Base-by-base conservation (phyloP, 2,113 vertebrate genomes). In the Chionodraco myersi region DNA sequence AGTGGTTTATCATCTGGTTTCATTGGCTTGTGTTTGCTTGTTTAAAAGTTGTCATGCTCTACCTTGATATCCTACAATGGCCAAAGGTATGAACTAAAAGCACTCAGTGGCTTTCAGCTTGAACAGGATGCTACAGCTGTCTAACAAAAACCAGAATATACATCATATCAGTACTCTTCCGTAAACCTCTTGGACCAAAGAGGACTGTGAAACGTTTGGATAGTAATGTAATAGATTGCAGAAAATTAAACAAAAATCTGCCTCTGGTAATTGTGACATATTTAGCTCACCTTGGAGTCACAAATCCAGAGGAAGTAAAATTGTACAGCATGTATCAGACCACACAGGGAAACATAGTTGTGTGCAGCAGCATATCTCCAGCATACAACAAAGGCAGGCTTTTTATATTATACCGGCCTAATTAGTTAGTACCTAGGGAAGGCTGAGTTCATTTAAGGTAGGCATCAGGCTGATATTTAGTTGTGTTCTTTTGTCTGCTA, bases 381-480 rank as follows among this genome's bases (percentile, higher is more conserved):
- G 44, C 18, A 48, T 30, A 16, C n/a, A 61, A n/a, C 13, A 63
- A 49, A 7, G 49, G 36, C 23, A 34, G 41, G 11, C 10, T 34
- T 52, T 30, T 23, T 67, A 30, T 11, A 54, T 41, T 41, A 41
- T 41, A 41, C 6, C 36, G 0, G 18, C 54, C 52, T 34, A 69
- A 60, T 60, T 76, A 70, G 72, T 67, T 47, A 80, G 23, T 2
- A 36, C 2, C 6, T 7, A 18, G 14, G 56, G 49, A 66, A 59
- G 26, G 21, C 16, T 44, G 59, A 30, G 63, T 49, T 47, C 16
- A 23, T 76, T 76, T 30, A 77, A 72, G 23, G 23, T 41, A 41
- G 45, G 23, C 18, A 58, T 71, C 49, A 51, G 30, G 53, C 44
- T 26, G 9, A 0, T 36, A 54, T 68, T 68, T 70, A 56, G 56